Evolutionary conservation across 2,888 invertebrate species (phyloP).

Genomic region (Hydrotaea diabolus): DNA sequence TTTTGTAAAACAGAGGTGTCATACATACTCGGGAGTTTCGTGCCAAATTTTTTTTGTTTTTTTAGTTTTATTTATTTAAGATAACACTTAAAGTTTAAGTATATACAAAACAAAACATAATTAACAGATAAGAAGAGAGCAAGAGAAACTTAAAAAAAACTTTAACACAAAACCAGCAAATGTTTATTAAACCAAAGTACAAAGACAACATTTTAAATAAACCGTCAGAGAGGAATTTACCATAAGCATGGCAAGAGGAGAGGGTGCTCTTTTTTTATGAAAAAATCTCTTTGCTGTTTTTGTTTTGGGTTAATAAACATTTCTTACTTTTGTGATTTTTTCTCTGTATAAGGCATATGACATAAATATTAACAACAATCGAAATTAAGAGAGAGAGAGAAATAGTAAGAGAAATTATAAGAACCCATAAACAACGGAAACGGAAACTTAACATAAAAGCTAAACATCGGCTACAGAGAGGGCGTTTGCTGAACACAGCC

Average conservation of each 20-base stretch:
- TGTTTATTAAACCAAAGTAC: background rate
- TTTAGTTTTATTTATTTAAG: background rate
- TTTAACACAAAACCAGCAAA: background rate
- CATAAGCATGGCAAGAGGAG: too few relatives aligned
- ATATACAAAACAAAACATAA: conserved; percentile 21
- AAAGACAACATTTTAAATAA: too few relatives aligned
- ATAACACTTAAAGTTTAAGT: conserved; percentile 44
- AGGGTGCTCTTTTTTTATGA: too few relatives aligned
- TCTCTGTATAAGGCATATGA: conserved; percentile 15
- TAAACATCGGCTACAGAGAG: conserved; percentile 47
- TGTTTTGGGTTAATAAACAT: conserved; percentile 11
- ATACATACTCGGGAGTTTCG: conserved; percentile 58
- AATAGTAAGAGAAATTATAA: conserved; percentile 1
- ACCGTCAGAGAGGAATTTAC: too few relatives aligned
- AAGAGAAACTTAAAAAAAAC: conserved; percentile 17
- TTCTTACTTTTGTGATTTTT: conserved; percentile 1
- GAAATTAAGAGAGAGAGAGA: conserved; percentile 12
- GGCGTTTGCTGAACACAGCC: conserved; percentile 54
- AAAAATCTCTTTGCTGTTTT: too few relatives aligned
- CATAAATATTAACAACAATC: conserved; percentile 34
- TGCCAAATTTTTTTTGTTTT: conserved; percentile 52
- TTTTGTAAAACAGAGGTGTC: conserved; percentile 42
- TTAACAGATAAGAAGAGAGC: background rate
- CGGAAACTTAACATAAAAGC: conserved; percentile 36
- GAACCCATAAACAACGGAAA: conserved; percentile 2